Conservation (phyloP, 2,888 invertebrate species). For the Tetanocera ferruginea region DNA sequence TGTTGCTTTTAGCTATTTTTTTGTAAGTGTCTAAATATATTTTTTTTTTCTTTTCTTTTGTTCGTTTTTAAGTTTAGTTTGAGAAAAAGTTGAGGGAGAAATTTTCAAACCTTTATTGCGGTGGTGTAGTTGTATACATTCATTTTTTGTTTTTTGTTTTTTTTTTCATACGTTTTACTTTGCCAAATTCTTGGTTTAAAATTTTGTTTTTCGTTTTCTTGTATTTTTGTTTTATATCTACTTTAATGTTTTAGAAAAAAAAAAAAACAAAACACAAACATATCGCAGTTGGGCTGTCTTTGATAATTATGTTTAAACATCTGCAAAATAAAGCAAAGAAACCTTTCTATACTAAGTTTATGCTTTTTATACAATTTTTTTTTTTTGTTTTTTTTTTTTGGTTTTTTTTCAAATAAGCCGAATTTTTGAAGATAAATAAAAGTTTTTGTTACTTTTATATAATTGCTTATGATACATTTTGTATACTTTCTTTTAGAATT, state of each 20-base stretch:
- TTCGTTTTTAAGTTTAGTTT: not conserved
- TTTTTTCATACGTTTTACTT: not conserved
- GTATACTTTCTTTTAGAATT: conserved; percentile 43
- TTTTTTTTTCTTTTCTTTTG: not conserved
- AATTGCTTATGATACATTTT: conserved; percentile 47
- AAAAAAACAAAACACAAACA: conserved; percentile 42
- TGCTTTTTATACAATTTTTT: conserved; percentile 13
- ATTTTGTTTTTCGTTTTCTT: conserved; percentile 9
- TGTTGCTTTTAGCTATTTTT: conserved; percentile 1
- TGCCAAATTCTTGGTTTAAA: conserved; percentile 14
- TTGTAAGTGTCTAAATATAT: not conserved
- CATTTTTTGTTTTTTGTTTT: not conserved
- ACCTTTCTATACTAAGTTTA: not conserved
- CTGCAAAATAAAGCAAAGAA: not conserved
- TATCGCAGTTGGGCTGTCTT: conserved; percentile 47
- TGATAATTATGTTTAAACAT: not conserved
- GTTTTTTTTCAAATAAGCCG: conserved; percentile 10
- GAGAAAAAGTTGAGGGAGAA: not conserved
- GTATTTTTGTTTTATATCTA: not conserved
- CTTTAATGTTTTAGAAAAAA: conserved; percentile 34
- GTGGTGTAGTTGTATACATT: conserved; percentile 27
- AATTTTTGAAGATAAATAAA: not conserved
- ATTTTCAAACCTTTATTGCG: conserved; percentile 32
- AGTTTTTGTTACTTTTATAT: not conserved
- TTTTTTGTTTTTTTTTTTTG: conserved; percentile 11